These are phyloP conservation scores for Synergus japonicus DNA, from an alignment of 2,888 invertebrate species.

Conservation along the genomic window DNA sequence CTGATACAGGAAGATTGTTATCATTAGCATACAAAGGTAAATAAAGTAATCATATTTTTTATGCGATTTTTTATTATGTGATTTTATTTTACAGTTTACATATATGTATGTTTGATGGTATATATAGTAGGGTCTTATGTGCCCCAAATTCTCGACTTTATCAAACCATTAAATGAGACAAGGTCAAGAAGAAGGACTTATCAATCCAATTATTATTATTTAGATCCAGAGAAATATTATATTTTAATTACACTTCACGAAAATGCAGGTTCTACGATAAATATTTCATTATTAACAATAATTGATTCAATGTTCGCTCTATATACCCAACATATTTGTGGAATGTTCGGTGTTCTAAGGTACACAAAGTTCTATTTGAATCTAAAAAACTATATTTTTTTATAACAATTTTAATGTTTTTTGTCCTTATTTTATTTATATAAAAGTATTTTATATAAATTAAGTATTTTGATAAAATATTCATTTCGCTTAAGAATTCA, in stretches of 20 bases:
- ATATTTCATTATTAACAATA: background rate
- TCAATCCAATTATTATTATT: background rate
- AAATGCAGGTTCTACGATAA: background rate
- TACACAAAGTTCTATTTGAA: background rate
- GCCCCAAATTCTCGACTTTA: background rate
- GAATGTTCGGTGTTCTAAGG: constrained; percentile 9
- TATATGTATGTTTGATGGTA: background rate
- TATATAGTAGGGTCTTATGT: background rate
- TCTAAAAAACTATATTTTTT: background rate
- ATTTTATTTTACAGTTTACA: background rate
- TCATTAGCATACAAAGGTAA: background rate
- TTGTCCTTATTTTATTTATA: background rate
- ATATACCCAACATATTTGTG: background rate
- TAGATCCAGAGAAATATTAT: background rate
- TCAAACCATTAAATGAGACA: constrained; percentile 3
- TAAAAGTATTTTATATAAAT: no score
- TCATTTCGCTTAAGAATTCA: background rate
- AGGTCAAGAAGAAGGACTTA: background rate
- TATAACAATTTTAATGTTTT: background rate
- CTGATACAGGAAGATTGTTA: background rate
- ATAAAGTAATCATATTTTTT: no score
- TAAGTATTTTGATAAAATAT: no score
- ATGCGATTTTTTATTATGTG: no score
- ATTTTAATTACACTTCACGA: background rate
- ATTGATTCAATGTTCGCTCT: constrained; percentile 1